A percentile compares a stretch with the other conserved stretches of the same genome.
phyloP scores from a whole-genome alignment of 1,140 invertebrate genomes.

The Nasonia longicornis region DNA sequence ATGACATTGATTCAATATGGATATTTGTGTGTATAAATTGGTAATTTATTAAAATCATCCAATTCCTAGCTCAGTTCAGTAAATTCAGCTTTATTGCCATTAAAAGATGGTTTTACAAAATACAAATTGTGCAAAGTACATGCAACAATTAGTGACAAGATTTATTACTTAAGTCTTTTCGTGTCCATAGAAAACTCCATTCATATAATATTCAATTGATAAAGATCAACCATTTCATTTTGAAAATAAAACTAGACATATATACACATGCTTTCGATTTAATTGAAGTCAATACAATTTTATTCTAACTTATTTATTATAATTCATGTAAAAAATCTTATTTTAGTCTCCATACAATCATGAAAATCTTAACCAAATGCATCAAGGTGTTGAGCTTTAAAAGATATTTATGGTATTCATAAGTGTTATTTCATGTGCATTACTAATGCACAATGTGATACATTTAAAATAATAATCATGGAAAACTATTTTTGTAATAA shows the following conservation, averaged over 20 bases:
- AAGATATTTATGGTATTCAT: neutral
- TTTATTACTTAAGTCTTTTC: neutral
- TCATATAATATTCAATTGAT: neutral
- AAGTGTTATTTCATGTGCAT: too few species aligned
- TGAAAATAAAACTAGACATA: neutral
- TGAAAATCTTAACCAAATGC: neutral
- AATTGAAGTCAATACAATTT: neutral
- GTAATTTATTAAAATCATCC: neutral
- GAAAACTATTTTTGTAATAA: too few species aligned
- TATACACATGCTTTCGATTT: neutral
- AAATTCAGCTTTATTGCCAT: conserved; percentile 3
- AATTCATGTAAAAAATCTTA: neutral
- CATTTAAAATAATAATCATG: too few species aligned
- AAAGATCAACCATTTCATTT: neutral
- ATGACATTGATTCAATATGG: neutral
- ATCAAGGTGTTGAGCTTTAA: neutral
- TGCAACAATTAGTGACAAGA: neutral
- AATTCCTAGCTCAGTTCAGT: neutral
- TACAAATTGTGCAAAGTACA: neutral
- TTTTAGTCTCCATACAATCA: neutral
- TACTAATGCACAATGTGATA: too few species aligned
- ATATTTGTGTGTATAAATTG: neutral
- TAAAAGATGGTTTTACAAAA: neutral
- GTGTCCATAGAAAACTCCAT: neutral
- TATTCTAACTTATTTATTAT: neutral